Conservation (phyloP, 2,113 vertebrate species). For the Eulemur rufifrons region DNA sequence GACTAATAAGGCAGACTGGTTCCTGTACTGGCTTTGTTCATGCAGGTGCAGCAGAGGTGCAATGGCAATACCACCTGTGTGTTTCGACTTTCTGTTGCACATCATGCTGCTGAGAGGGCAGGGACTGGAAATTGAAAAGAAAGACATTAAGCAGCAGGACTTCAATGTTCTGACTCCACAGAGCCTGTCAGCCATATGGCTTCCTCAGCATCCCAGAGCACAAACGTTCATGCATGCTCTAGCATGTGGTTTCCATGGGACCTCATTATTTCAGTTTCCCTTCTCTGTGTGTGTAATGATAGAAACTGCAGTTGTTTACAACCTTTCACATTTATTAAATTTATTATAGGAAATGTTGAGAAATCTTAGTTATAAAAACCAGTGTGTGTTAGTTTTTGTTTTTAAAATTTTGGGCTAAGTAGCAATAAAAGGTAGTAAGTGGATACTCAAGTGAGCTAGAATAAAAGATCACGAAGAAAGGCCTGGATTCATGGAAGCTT, state of each 20-base stretch:
- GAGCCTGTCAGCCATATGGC: conserved; percentile 21
- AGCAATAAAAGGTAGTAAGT: background rate
- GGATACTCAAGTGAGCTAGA: background rate
- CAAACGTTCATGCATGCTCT: rapidly evolving
- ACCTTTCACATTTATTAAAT: background rate
- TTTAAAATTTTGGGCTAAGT: background rate
- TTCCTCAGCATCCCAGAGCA: background rate
- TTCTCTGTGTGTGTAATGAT: background rate
- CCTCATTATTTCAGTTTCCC: background rate
- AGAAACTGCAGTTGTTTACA: background rate
- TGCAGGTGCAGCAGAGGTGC: background rate
- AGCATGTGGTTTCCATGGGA: background rate
- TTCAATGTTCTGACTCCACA: background rate
- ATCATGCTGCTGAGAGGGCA: background rate
- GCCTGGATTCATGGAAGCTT: background rate
- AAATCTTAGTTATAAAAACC: background rate
- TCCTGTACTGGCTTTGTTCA: background rate
- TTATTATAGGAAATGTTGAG: background rate
- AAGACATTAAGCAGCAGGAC: conserved; percentile 7
- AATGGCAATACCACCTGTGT: background rate
- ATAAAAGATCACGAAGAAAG: background rate
- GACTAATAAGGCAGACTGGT: background rate
- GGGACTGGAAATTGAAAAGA: conserved; percentile 6
- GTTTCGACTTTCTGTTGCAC: background rate
- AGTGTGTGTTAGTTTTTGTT: background rate